These are phyloP conservation scores for Tarsius wallacei DNA, from an alignment of 2,797 vertebrate species.

Conservation along the genomic window DNA sequence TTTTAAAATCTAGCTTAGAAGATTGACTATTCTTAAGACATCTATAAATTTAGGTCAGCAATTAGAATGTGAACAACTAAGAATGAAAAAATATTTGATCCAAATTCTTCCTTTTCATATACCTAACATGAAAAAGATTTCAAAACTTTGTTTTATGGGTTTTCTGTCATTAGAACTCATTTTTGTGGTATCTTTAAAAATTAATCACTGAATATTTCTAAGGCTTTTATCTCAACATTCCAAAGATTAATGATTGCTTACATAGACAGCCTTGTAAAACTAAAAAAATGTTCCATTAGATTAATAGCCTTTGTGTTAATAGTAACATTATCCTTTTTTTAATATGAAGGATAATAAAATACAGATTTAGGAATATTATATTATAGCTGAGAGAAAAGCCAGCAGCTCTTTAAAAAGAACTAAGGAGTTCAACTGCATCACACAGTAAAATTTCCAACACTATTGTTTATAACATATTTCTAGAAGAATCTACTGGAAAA, in stretches of 20 bases:
- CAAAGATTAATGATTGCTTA: conserved; percentile 79
- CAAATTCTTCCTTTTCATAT: conserved; percentile 58
- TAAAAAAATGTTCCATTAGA: conserved; percentile 69
- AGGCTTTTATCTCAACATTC: conserved; percentile 74
- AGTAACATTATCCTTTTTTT: conserved; percentile 72
- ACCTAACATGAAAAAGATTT: conserved; percentile 21
- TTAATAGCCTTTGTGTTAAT: conserved; percentile 73
- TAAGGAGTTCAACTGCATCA: conserved; percentile 44
- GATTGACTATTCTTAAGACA: conserved; percentile 45
- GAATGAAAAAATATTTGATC: conserved; percentile 51
- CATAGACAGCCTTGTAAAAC: conserved; percentile 70
- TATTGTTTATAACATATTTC: conserved; percentile 64
- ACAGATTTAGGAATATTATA: conserved; percentile 71
- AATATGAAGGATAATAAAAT: conserved; percentile 79
- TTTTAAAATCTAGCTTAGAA: conserved; percentile 17
- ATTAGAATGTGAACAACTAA: conserved; percentile 48
- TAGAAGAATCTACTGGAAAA: neutral
- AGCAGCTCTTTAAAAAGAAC: conserved; percentile 23
- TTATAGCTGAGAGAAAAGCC: conserved; percentile 52
- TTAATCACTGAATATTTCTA: conserved; percentile 58
- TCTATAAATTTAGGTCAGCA: conserved; percentile 63
- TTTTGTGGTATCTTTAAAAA: conserved; percentile 73
- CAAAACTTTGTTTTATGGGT: conserved; percentile 51
- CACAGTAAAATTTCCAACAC: conserved; percentile 67
- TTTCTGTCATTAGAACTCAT: conserved; percentile 69